Conservation (phyloP, 30 jellyfish, hydroid and myxozoan species). For the Cassiopea xamachana region DNA sequence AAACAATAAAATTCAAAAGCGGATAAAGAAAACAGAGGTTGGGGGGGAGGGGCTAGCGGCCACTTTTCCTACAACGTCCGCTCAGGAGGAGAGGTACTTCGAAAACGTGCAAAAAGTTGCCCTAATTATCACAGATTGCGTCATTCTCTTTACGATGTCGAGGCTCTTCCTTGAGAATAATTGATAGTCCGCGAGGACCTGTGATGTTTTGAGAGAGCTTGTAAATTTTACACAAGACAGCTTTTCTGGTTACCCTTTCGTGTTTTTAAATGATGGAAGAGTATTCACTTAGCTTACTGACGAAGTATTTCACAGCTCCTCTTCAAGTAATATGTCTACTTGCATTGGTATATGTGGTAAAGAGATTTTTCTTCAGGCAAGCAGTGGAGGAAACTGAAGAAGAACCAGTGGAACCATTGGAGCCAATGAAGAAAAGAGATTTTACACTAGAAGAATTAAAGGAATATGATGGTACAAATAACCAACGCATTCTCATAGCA, state of each 20-base stretch:
- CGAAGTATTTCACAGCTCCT: slow-evolving; percentile 66
- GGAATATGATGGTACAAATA: slow-evolving; percentile 78
- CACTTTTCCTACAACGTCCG: too few species aligned
- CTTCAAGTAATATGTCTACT: slow-evolving; percentile 66
- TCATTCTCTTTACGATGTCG: neutral
- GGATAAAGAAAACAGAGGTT: too few species aligned
- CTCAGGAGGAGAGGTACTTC: too few species aligned
- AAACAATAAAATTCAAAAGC: too few species aligned
- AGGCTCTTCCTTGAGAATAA: neutral
- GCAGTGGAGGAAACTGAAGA: slow-evolving; percentile 49
- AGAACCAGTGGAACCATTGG: slow-evolving; percentile 62
- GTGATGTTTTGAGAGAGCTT: neutral
- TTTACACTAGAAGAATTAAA: slow-evolving; percentile 85
- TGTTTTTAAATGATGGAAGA: slow-evolving; percentile 16
- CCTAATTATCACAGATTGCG: neutral
- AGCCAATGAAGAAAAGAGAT: slow-evolving; percentile 89
- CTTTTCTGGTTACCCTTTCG: neutral
- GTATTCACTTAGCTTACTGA: neutral
- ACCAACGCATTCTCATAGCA: slow-evolving; percentile 81
- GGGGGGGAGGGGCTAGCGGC: too few species aligned
- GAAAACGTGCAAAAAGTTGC: too few species aligned
- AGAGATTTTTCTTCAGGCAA: slow-evolving; percentile 33
- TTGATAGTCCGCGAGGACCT: neutral
- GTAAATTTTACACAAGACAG: neutral
- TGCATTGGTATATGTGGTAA: slow-evolving; percentile 56